phyloP scores from a whole-genome alignment of 2,113 vertebrate species.

The Caretta caretta region DNA sequence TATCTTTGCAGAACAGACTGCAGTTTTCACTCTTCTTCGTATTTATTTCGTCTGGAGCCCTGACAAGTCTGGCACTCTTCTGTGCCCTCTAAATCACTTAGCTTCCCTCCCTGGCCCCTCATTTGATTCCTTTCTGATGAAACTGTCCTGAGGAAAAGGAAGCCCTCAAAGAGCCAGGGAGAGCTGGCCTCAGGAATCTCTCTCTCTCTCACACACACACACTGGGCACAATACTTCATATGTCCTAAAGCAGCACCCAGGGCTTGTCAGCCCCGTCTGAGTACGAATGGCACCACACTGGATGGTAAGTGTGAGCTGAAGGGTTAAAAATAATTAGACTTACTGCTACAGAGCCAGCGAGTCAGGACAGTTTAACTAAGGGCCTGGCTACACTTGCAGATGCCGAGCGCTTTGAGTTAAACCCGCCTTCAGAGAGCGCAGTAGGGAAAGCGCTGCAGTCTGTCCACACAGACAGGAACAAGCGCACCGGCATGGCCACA shows the following conservation, averaged over 20 bases:
- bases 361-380: background rate
- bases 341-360: background rate
- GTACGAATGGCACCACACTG: background rate
- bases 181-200: background rate
- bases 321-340: background rate
- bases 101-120: background rate
- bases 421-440: too few species aligned
- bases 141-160: conserved; percentile 6
- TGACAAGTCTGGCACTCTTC: conserved; percentile 18
- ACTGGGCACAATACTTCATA: background rate
- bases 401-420: too few species aligned
- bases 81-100: conserved; percentile 34
- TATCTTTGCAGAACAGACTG: background rate
- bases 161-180: background rate
- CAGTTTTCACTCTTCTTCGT: background rate
- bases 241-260: background rate
- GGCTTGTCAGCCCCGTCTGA: background rate
- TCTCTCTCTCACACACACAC: background rate
- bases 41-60: conserved; percentile 6
- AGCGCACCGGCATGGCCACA: too few species aligned
- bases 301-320: background rate
- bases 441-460: too few species aligned
- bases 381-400: too few species aligned
- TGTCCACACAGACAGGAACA: too few species aligned
- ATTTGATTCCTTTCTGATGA: conserved; percentile 47